Percentiles rank a stretch among this genome's conserved stretches.
Conservation (phyloP, 2,888 invertebrate species). For the Drosophila anomelani region DNA sequence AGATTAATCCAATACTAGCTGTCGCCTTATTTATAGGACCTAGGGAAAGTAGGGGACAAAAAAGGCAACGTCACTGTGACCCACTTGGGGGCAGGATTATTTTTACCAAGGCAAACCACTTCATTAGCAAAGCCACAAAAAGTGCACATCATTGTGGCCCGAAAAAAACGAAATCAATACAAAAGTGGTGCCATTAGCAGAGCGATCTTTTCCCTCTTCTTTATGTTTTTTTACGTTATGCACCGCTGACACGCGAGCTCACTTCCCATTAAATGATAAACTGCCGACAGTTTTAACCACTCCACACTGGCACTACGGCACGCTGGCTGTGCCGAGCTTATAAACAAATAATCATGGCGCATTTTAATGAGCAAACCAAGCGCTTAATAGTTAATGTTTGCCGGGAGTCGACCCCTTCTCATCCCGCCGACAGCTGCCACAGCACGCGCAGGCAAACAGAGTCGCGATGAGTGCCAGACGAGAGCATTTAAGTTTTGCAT, state of each 20-base stretch:
- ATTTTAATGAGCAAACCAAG: constrained; percentile 70
- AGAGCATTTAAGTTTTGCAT: constrained; percentile 61
- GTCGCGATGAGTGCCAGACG: constrained; percentile 32
- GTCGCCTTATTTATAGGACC: constrained; percentile 70
- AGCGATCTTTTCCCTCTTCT: constrained; percentile 13
- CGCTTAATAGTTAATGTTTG: constrained; percentile 71
- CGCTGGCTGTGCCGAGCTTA: constrained; percentile 36
- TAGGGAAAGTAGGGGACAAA: constrained; percentile 9
- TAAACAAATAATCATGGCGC: constrained; percentile 69
- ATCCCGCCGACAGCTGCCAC: constrained; percentile 44
- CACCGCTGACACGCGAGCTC: constrained; percentile 35
- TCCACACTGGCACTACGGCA: constrained; percentile 5
- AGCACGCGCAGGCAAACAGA: constrained; percentile 49
- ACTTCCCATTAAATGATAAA: constrained; percentile 42
- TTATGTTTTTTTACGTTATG: constrained; percentile 12
- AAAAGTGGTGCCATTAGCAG: constrained; percentile 61
- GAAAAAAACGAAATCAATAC: constrained; percentile 31
- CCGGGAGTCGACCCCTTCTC: constrained; percentile 18
- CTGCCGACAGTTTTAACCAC: constrained; percentile 23
- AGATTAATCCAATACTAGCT: constrained; percentile 73
- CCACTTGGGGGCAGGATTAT: constrained; percentile 36
- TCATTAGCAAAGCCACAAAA: constrained; percentile 50
- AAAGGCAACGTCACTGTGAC: constrained; percentile 37
- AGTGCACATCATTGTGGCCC: constrained; percentile 44
- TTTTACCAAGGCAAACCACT: constrained; percentile 41